These are phyloP conservation scores for Alitta virens DNA, from an alignment of 2,888 invertebrate species.

Conservation along the genomic window DNA sequence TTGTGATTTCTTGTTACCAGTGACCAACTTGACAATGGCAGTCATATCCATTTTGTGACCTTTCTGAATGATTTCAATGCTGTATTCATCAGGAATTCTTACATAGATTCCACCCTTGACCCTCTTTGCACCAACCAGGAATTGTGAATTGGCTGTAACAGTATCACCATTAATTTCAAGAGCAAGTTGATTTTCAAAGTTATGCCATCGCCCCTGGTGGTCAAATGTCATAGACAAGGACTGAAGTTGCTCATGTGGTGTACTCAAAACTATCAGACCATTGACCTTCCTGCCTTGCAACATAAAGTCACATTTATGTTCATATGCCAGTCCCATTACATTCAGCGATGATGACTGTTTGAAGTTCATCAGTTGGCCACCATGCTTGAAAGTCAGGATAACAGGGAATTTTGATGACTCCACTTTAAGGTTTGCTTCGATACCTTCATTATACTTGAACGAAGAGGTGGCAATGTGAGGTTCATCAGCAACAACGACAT, in stretches of 20 bases:
- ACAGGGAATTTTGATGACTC: background rate
- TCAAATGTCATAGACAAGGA: conserved; percentile 27
- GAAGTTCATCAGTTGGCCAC: conserved; percentile 6
- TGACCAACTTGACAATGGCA: no score
- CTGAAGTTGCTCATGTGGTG: conserved; percentile 4
- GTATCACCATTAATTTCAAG: background rate
- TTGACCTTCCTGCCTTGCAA: background rate
- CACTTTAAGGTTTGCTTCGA: background rate
- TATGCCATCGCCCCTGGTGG: conserved; percentile 18
- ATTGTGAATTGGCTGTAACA: background rate
- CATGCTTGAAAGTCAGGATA: background rate
- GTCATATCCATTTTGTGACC: background rate
- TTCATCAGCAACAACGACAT: background rate
- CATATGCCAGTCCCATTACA: no score
- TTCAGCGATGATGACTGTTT: background rate
- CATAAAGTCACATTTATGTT: conserved; percentile 1
- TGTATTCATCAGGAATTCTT: background rate
- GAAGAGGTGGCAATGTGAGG: background rate
- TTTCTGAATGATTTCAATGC: conserved; percentile 1
- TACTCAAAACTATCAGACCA: background rate
- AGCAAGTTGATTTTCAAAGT: conserved; percentile 9
- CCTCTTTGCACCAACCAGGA: background rate
- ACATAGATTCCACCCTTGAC: background rate
- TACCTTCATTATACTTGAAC: background rate
- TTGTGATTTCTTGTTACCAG: no score